Evolutionary conservation across 2,797 vertebrate species (phyloP).

Genomic region (Urosaurus nigricauda): DNA sequence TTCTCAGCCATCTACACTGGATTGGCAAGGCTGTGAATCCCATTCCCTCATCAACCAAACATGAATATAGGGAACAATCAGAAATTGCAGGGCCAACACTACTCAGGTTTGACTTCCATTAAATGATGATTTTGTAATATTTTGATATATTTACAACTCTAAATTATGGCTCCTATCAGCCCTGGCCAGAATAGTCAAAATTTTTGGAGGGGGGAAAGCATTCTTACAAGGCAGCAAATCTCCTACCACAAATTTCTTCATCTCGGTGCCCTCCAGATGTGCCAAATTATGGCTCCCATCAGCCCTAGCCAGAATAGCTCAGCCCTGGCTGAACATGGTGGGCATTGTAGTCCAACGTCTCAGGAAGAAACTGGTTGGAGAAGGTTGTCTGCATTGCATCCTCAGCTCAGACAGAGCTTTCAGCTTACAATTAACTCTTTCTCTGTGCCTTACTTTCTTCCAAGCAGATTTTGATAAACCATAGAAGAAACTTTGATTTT

Average conservation of each 20-base stretch:
- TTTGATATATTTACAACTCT: background rate
- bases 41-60: background rate
- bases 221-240: background rate
- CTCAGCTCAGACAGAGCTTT: background rate
- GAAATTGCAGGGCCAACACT: background rate
- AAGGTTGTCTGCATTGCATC: background rate
- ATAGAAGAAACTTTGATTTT: background rate
- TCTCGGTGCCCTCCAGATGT: background rate
- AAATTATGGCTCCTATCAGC: too few species aligned
- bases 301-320: too few species aligned
- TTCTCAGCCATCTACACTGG: background rate
- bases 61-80: background rate
- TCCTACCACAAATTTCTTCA: background rate
- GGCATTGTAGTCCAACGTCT: too few species aligned
- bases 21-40: background rate
- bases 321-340: too few species aligned
- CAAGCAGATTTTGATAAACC: background rate
- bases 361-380: background rate
- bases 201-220: background rate
- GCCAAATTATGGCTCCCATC: too few species aligned
- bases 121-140: background rate
- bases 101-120: background rate
- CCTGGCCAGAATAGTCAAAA: too few species aligned
- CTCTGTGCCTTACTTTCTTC: background rate
- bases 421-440: background rate